Base-by-base conservation (phyloP, 2,113 vertebrate genomes). In the Nycticorax nycticorax region DNA sequence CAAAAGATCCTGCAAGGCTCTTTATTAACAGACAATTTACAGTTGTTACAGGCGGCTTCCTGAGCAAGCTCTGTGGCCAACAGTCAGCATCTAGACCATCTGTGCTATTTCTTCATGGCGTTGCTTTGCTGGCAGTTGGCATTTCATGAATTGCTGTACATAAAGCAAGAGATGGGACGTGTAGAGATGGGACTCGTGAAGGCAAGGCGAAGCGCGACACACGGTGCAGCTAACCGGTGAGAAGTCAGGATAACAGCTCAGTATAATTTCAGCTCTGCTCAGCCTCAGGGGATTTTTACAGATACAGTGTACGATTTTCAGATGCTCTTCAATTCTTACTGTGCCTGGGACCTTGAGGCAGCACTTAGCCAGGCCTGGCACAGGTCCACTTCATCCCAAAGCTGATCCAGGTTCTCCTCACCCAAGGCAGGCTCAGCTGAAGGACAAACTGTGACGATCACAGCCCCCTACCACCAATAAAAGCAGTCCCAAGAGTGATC, bases 21-120 rank as follows among this genome's bases (percentile, higher is more conserved):
- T 91, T 74, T 82, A 90, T 68, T 63, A 87, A 73, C 55, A 87
- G 89, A 37, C 76, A 94, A 94, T 73, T 94, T 3, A n/a, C 76
- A 89, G 93, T 47, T 94, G 93, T 74, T 62, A 47, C 68, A 89
- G 88, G 89, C 67, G 52, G 91, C 71, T 83, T 91, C 72, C 93
- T 15, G 41, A 90, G 91, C 41, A 4, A 94, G 71, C 60, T 85
- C 78, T 72, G 82, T 3, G 76, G 89, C 27, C 93, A 81, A 24
- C 14, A 21, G 17, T 35, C 4, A 1, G 12, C 2, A 13, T 41
- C 84, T 2, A 57, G 53, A 47, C 5, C 1, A 62, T 10, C 67
- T 32, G 48, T 2, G 8, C 78, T 27, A 1, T 3, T 56, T 7
- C 88, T 85, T 14, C 69, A 6, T 2, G 3, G 33, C 7, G 0